Conservation (phyloP, 2,888 invertebrate species). For the Hirtodrosophila confusa region DNA sequence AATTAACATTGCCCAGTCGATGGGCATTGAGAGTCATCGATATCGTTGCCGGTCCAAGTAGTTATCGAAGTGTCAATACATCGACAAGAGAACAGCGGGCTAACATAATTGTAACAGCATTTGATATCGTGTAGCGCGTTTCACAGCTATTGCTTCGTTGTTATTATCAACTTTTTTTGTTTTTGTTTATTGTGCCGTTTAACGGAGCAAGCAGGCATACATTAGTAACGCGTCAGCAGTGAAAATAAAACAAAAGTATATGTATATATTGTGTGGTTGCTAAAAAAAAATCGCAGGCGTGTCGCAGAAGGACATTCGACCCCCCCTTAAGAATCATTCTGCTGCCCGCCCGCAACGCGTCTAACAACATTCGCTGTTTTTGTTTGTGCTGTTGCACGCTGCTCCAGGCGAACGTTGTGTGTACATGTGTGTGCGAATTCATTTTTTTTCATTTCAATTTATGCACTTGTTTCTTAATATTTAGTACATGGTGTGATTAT, state of each 20-base stretch:
- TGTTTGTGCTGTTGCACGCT: constrained; percentile 50
- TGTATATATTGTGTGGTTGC: not conserved
- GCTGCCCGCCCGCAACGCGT: constrained; percentile 22
- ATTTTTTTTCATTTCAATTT: too few species aligned
- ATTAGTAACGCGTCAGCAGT: constrained; percentile 11
- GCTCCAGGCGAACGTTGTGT: constrained; percentile 39
- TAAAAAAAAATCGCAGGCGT: not conserved
- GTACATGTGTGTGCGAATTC: constrained; percentile 10
- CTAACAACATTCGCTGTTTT: constrained; percentile 37
- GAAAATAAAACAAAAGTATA: constrained; percentile 28
- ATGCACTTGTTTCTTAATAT: too few species aligned
- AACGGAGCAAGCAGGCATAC: constrained; percentile 19
- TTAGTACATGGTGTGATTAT: too few species aligned
- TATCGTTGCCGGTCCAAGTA: not conserved
- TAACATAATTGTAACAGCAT: constrained; percentile 32
- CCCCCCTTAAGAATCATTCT: constrained; percentile 11
- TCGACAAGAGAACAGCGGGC: not conserved
- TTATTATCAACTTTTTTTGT: constrained; percentile 49
- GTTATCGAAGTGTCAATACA: constrained; percentile 12
- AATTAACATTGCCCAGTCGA: constrained; percentile 4
- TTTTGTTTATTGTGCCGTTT: constrained; percentile 52
- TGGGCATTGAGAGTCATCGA: constrained; percentile 1
- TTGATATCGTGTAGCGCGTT: constrained; percentile 51
- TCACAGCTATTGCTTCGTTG: constrained; percentile 24
- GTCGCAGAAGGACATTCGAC: constrained; percentile 31